Conservation (phyloP, 1,140 invertebrate genomes). For the Lasaia peninsularis region DNA sequence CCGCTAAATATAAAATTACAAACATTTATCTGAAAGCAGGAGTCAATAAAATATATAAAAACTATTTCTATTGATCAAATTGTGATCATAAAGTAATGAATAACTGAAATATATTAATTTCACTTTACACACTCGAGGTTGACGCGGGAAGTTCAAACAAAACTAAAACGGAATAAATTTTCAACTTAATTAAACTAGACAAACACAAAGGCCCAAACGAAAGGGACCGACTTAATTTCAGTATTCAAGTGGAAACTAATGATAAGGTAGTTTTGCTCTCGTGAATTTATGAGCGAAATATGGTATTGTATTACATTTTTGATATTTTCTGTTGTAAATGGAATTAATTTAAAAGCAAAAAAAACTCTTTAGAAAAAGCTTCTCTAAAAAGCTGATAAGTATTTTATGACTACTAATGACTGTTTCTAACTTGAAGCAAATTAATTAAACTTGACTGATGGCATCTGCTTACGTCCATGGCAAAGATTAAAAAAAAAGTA, state of each 20-base stretch:
- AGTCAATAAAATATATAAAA: background rate
- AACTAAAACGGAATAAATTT: conserved; percentile 74
- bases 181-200: conserved; percentile 75
- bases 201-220: conserved; percentile 64
- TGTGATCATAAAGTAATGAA: conserved; percentile 46
- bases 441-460: no score
- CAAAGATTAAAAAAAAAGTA: no score
- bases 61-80: conserved; percentile 1
- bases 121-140: conserved; percentile 65
- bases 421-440: no score
- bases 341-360: no score
- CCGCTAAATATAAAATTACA: no score
- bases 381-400: no score
- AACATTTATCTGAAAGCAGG: background rate
- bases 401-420: no score
- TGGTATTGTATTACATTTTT: no score
- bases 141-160: conserved; percentile 49
- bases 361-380: no score
- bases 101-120: conserved; percentile 11
- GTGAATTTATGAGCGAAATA: conserved; percentile 1
- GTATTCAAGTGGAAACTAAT: conserved; percentile 69
- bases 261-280: conserved; percentile 54
- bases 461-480: no score
- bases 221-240: conserved; percentile 62
- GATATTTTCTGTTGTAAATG: no score